Percentiles rank a stretch among this genome's conserved stretches.
These are phyloP conservation scores for Phrynocephalus versicolor DNA, from an alignment of 2,113 vertebrate species.

Conservation along the genomic window DNA sequence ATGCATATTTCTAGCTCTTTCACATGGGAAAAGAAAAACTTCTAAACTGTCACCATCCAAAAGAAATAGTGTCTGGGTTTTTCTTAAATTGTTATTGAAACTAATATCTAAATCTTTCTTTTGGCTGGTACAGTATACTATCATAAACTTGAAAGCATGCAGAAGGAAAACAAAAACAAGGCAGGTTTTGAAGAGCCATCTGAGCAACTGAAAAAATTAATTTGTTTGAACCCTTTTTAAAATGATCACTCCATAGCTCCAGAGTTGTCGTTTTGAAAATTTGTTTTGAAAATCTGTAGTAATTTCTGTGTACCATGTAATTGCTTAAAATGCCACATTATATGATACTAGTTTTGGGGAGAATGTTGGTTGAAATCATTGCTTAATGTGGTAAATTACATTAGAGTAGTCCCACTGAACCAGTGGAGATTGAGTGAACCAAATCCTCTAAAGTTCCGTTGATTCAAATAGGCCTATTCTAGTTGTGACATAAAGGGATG, in stretches of 20 bases:
- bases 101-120: not conserved
- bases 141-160: not conserved
- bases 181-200: not conserved
- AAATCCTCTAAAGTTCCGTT: too few species aligned
- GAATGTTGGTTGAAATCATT: too few species aligned
- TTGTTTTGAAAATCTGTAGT: not conserved
- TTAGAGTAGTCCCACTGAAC: too few species aligned
- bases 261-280: not conserved
- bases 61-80: not conserved
- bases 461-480: too few species aligned
- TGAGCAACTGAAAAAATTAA: not conserved
- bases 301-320: not conserved
- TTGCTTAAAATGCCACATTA: not conserved
- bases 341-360: not conserved
- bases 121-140: not conserved
- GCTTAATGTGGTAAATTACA: too few species aligned
- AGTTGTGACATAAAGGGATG: not conserved
- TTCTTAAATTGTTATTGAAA: conserved; percentile 1
- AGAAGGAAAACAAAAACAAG: not conserved
- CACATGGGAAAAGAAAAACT: not conserved
- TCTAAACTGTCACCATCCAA: not conserved
- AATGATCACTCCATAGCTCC: too few species aligned
- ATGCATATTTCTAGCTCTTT: not conserved
- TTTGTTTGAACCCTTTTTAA: too few species aligned
- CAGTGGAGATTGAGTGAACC: too few species aligned